A percentile compares a stretch with the other conserved stretches of the same genome.
phyloP scores from a whole-genome alignment of 1,140 invertebrate genomes.

The Eumaeus atala region DNA sequence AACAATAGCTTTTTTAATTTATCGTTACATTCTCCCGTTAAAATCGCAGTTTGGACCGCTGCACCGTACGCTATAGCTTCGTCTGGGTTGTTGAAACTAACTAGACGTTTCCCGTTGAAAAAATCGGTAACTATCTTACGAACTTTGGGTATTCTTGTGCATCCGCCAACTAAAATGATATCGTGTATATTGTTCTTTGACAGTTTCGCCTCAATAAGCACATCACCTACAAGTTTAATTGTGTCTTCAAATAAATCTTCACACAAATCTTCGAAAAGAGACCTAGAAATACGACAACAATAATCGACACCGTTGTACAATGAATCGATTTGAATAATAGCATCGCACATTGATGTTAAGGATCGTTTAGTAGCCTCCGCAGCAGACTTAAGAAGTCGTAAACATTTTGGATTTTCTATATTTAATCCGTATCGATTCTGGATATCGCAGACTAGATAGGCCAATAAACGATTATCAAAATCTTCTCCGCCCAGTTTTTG shows the following conservation, averaged over 20 bases:
- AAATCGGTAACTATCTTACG: slow-evolving; percentile 62
- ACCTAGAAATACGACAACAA: slow-evolving; percentile 46
- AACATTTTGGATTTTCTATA: slow-evolving; percentile 54
- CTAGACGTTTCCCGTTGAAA: slow-evolving; percentile 52
- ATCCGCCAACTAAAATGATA: slow-evolving; percentile 82
- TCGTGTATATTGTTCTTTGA: slow-evolving; percentile 79
- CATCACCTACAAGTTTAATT: slow-evolving; percentile 62
- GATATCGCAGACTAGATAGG: slow-evolving; percentile 75
- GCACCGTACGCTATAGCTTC: slow-evolving; percentile 72
- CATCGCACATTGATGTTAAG: slow-evolving; percentile 84
- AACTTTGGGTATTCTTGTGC: slow-evolving; percentile 77
- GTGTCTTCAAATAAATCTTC: slow-evolving; percentile 70
- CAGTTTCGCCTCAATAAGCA: slow-evolving; percentile 77
- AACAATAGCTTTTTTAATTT: slow-evolving; percentile 72
- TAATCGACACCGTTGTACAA: slow-evolving; percentile 76
- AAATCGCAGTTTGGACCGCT: slow-evolving; percentile 67
- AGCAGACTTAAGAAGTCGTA: slow-evolving; percentile 83
- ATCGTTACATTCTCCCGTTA: slow-evolving; percentile 60
- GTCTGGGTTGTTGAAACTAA: slow-evolving; percentile 71
- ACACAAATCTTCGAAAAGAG: slow-evolving; percentile 68
- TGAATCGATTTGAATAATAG: slow-evolving; percentile 84
- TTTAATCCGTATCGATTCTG: slow-evolving; percentile 71
- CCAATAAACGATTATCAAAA: slow-evolving; percentile 84
- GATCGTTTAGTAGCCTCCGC: slow-evolving; percentile 88
- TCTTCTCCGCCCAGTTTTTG: slow-evolving; percentile 82